Base-by-base conservation (phyloP, 1,140 invertebrate species). In the Ceratina australensis region DNA sequence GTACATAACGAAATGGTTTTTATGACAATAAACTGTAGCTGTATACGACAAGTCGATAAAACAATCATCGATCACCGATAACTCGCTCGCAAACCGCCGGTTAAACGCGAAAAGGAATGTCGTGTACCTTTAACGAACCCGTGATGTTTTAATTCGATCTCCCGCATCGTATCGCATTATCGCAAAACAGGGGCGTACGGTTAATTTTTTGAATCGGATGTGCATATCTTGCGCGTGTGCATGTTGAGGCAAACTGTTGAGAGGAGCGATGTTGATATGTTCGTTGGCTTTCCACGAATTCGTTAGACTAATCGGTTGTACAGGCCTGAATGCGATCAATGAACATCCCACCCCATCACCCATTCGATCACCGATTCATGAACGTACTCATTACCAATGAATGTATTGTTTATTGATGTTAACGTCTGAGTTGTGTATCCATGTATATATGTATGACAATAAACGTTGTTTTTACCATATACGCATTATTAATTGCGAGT, bases 361-460 rank as follows among this genome's bases (percentile, higher is more conserved):
- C n/a, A 15, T 3, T 18, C n/a, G 49, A 47, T 63, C 16, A 57
- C 28, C 22, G 50, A 20, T 64, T 42, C 33, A 28, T 22, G 18
- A 63, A 54, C 59, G 50, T 72, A 56, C 20, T 54, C 57, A 26
- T 18, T 64, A 56, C 49, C 22, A 28, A 54, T 16, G 47, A 54
- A 69, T 77, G 66, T 71, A 77, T 78, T n/a, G 20, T 77, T 77
- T 69, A 64, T 80, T 65, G 56, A 75, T 76, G 64, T 85, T 81
- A 68, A 77, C 50, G 54, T 50, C 65, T 73, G 59, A 82, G 54
- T 84, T 82, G 57, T 80, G 71, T 81, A 85, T 76, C 72, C 52
- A 47, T 85, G 83, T 85, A 85, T 85, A 85, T 85, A 85, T 75
- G 79, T 84, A 82, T 61, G 85, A 86, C 85, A 86, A 86, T 86